Percentiles rank a stretch among this genome's conserved stretches.
Conservation (phyloP, 2,888 invertebrate genomes). For the Melinaea marsaeus region DNA sequence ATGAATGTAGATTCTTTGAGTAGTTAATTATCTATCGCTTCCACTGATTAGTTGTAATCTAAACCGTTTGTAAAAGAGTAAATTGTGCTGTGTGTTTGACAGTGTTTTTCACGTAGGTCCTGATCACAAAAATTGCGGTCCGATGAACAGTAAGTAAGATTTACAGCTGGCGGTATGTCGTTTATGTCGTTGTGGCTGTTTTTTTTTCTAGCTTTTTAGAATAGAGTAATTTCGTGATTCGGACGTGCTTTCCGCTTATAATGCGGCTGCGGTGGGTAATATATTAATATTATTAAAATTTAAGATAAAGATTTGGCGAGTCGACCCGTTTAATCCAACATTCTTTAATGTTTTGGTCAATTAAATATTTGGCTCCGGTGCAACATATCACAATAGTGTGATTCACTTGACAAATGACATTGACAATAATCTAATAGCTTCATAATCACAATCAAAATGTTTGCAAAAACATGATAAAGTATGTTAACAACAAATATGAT, state of each 20-base stretch:
- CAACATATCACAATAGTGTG: slow-evolving; percentile 48
- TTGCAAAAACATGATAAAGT: not conserved
- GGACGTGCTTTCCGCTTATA: slow-evolving; percentile 55
- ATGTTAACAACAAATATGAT: slow-evolving; percentile 1
- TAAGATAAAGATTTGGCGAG: slow-evolving; percentile 35
- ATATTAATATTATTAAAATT: slow-evolving; percentile 36
- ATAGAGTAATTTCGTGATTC: slow-evolving; percentile 37
- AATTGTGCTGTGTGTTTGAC: slow-evolving; percentile 74
- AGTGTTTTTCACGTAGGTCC: slow-evolving; percentile 78
- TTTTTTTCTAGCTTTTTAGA: slow-evolving; percentile 65
- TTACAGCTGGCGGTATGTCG: slow-evolving; percentile 66
- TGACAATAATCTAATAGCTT: slow-evolving; percentile 18
- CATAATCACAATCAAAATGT: not conserved
- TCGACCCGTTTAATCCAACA: slow-evolving; percentile 41
- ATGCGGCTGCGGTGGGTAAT: slow-evolving; percentile 41
- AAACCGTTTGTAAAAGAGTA: slow-evolving; percentile 52
- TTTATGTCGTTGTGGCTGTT: slow-evolving; percentile 64
- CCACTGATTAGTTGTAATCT: slow-evolving; percentile 45
- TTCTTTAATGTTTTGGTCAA: slow-evolving; percentile 50
- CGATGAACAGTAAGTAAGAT: slow-evolving; percentile 76
- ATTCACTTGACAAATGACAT: slow-evolving; percentile 43
- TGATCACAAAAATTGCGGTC: slow-evolving; percentile 76
- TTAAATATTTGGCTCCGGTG: slow-evolving; percentile 56
- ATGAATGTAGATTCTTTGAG: slow-evolving; percentile 52
- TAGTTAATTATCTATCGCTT: slow-evolving; percentile 48